These are phyloP conservation scores for Acrocephalus arundinaceus DNA, from an alignment of 2,113 vertebrate genomes.

Conservation along the genomic window DNA sequence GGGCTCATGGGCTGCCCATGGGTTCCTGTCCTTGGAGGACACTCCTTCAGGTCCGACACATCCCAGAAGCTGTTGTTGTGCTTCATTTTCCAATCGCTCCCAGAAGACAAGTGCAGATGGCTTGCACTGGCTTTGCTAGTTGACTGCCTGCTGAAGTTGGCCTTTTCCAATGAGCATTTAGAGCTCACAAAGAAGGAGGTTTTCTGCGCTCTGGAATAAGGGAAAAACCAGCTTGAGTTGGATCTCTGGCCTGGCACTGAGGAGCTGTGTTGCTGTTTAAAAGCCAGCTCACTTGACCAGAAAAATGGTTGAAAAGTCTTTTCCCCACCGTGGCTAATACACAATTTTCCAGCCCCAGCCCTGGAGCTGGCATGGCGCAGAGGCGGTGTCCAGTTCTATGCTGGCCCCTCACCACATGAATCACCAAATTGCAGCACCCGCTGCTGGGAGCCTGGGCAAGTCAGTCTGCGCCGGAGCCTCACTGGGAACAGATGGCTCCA, in stretches of 20 bases:
- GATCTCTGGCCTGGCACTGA: not conserved
- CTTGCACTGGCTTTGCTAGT: not conserved
- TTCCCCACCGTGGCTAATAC: not conserved
- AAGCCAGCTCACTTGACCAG: not conserved
- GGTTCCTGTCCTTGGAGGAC: not conserved
- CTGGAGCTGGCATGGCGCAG: not conserved
- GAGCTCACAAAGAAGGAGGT: not conserved
- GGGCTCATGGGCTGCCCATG: too few species aligned
- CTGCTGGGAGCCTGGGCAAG: not conserved
- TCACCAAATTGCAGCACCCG: not conserved
- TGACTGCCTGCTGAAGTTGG: not conserved
- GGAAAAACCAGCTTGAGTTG: not conserved
- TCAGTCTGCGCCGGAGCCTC: not conserved
- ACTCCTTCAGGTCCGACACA: not conserved
- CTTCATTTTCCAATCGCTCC: not conserved
- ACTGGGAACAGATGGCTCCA: constrained; percentile 46
- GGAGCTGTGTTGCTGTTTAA: not conserved
- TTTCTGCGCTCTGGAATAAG: not conserved
- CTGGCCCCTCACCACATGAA: not conserved
- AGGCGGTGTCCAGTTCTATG: not conserved
- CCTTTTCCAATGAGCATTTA: not conserved
- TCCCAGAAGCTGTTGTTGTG: not conserved
- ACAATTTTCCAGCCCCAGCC: not conserved
- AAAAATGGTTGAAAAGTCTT: not conserved
- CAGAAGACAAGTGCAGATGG: not conserved